Percentiles rank a stretch among this genome's conserved stretches.
phyloP scores from a whole-genome alignment of 2,888 invertebrate species.

The Aricia artaxerxes region DNA sequence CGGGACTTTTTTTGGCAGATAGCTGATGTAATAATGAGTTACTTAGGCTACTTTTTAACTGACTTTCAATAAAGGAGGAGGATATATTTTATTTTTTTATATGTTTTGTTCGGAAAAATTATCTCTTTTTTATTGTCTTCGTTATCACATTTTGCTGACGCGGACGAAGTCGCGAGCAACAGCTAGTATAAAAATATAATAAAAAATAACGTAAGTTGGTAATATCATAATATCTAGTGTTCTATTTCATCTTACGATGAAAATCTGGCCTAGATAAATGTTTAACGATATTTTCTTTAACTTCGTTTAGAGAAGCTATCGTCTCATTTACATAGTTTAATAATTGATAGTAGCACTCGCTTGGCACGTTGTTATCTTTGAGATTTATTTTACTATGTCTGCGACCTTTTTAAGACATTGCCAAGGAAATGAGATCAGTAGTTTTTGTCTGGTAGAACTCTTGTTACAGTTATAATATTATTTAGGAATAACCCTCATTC shows the following conservation, averaged over 20 bases:
- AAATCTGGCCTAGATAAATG: background rate
- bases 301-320: background rate
- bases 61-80: no score
- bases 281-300: background rate
- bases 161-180: no score
- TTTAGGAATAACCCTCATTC: background rate
- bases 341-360: background rate
- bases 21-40: no score
- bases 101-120: no score
- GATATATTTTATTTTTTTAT: no score
- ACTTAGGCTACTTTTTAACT: no score
- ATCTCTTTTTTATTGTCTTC: no score
- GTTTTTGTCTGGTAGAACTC: background rate
- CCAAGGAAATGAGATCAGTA: background rate
- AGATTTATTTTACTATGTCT: constrained; percentile 1
- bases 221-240: background rate
- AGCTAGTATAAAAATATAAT: background rate
- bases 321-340: constrained; percentile 1
- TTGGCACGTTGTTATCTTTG: background rate
- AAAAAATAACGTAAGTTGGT: no score
- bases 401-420: background rate
- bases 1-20: no score
- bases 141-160: no score
- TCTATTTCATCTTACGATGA: background rate
- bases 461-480: background rate